phyloP scores from a whole-genome alignment of 2,888 invertebrate genomes.

The Plutella xylostella region DNA sequence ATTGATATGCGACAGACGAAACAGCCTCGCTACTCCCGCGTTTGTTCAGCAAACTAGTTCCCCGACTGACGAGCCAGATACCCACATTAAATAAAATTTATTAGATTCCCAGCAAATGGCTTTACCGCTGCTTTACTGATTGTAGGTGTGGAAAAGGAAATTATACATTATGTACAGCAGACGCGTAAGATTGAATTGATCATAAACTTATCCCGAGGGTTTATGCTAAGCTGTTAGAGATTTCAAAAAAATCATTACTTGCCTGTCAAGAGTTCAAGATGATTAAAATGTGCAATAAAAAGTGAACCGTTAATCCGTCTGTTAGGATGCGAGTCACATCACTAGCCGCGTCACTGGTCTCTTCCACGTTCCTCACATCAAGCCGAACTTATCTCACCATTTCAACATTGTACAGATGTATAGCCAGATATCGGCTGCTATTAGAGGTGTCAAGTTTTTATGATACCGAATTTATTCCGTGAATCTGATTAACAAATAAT shows the following conservation, averaged over 20 bases:
- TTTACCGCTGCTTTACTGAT: no score
- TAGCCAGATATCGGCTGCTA: conserved; percentile 45
- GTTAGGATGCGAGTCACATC: conserved; percentile 21
- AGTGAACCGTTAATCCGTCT: conserved; percentile 12
- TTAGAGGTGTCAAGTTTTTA: conserved; percentile 32
- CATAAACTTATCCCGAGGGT: no score
- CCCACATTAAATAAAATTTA: no score
- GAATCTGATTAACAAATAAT: no score
- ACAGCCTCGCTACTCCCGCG: conserved; percentile 12
- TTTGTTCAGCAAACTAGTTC: conserved; percentile 33
- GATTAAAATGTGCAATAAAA: conserved; percentile 6
- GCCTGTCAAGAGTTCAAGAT: not conserved
- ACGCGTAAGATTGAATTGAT: no score
- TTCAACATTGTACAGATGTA: conserved; percentile 53
- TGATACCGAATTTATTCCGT: no score
- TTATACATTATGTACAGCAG: not conserved
- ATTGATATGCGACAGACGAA: conserved; percentile 57
- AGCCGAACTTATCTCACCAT: conserved; percentile 54
- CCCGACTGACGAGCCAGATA: not conserved
- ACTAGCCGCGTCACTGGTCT: conserved; percentile 19
- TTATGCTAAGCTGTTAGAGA: not conserved
- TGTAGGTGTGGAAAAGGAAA: not conserved
- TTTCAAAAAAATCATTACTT: not conserved
- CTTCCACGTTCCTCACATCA: conserved; percentile 37
- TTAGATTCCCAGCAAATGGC: no score